Conservation (phyloP, 2,113 vertebrate species). For the Struthio camelus region DNA sequence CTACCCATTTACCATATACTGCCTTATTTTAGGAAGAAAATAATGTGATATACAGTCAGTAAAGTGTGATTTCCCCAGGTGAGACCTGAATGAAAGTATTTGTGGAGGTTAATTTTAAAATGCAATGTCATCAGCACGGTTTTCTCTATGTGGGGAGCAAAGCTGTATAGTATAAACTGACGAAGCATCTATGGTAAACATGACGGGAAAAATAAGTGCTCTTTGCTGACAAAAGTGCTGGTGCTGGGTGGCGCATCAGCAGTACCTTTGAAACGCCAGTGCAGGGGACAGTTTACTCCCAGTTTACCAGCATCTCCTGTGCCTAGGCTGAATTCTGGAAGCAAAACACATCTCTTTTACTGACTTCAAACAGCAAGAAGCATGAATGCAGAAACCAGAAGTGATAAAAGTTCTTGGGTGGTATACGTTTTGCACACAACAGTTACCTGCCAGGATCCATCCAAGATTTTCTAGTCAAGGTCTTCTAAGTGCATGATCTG, state of each 20-base stretch:
- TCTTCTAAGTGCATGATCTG: background rate
- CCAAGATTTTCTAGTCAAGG: background rate
- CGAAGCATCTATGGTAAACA: background rate
- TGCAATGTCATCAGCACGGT: accelerated
- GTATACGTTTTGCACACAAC: background rate
- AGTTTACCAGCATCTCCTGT: background rate
- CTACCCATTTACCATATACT: background rate
- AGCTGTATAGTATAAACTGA: background rate
- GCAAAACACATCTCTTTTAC: background rate
- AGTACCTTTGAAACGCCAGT: background rate
- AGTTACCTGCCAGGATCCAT: background rate
- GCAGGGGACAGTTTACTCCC: background rate
- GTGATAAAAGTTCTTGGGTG: background rate
- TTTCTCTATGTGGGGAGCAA: accelerated
- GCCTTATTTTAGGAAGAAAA: background rate
- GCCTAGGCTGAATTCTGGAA: background rate
- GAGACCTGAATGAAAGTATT: background rate
- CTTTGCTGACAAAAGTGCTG: background rate
- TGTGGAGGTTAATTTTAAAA: background rate
- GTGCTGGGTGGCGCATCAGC: background rate
- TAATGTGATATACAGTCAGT: background rate
- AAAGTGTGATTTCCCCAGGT: background rate
- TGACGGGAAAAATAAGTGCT: background rate
- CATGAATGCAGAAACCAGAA: background rate
- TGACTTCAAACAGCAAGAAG: background rate